Evolutionary conservation across 2,113 vertebrate genomes (phyloP), one percentile per base, ranked within the genome.

Genomic region (Drymodes brunneopygia): DNA sequence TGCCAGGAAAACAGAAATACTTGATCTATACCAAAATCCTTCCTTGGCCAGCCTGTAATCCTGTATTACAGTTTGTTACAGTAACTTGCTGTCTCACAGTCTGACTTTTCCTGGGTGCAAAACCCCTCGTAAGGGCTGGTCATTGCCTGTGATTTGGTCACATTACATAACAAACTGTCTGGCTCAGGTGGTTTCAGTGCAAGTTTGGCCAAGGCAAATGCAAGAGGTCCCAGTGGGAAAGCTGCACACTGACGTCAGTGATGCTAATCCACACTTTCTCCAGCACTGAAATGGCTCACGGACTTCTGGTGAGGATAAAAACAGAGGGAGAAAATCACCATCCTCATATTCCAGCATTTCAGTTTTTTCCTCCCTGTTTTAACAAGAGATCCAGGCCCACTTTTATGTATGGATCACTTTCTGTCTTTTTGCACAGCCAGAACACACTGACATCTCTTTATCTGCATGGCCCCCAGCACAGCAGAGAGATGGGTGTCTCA

Each of bases 401-500:
- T 74, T 85, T 51, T 45, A 64, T 4, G 1, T 35, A 14, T 8
- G 5, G 58, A 57, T 38, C 0, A 1, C 48, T 35, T 77, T 85
- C 86, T 64, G 58, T 60, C 66, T 77, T 69, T 61, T 74, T 54
- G 54, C 51, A 15, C 50, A 48, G 62, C 19, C 74, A 82, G 67
- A 29, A 60, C n/a, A 11, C 60, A 27, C 38, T 90, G 15, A 2
- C 31, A 81, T 66, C 92, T 83, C 8, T 85, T 94, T 94, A 94
- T 83, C 88, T 90, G 5, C 72, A 29, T 17, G 51, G 58, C 88
- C 53, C 31, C 25, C 9, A 83, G 94, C 92, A 60, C 66, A 86
- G 71, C 44, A 82, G 80, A 90, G 66, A 91, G 61, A 73, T 44
- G 60, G 12, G 40, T 69, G 75, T 70, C 79, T 88, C 64, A 54